These are phyloP conservation scores for Cerastis leucographa DNA, from an alignment of 2,888 invertebrate species.

Conservation along the genomic window DNA sequence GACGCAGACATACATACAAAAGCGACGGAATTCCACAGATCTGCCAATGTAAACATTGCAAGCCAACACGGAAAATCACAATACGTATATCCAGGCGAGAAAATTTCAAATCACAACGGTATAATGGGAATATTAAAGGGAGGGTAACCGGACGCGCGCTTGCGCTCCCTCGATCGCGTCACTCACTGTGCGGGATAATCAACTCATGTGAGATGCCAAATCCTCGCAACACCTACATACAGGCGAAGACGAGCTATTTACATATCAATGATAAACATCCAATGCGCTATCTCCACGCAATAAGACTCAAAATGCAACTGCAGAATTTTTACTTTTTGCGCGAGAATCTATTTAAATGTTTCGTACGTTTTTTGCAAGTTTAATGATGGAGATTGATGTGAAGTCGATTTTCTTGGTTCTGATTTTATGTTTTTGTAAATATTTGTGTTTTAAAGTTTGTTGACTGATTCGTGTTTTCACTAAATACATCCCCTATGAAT, in stretches of 20 bases:
- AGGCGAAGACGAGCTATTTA: constrained; percentile 57
- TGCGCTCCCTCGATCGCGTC: constrained; percentile 48
- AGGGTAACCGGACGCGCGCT: constrained; percentile 45
- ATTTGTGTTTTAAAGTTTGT: constrained; percentile 26
- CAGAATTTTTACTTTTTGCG: constrained; percentile 38
- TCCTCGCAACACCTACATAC: constrained; percentile 56
- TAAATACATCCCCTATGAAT: constrained; percentile 17
- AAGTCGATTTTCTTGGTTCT: constrained; percentile 46
- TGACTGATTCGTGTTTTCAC: constrained; percentile 22
- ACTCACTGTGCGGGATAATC: constrained; percentile 59
- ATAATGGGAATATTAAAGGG: constrained; percentile 39
- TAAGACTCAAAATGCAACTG: constrained; percentile 60
- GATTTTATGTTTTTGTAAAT: constrained; percentile 36
- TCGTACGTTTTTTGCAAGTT: constrained; percentile 50
- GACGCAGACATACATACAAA: constrained; percentile 66
- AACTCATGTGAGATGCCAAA: constrained; percentile 61
- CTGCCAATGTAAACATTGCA: constrained; percentile 67
- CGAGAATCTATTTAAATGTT: constrained; percentile 47
- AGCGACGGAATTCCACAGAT: constrained; percentile 69
- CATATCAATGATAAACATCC: constrained; percentile 63
- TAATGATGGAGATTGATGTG: constrained; percentile 56
- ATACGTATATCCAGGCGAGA: constrained; percentile 46
- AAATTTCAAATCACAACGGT: constrained; percentile 51
- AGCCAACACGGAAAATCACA: constrained; percentile 58
- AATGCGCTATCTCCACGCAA: constrained; percentile 45